These are phyloP conservation scores for Oryzias woworae DNA, from an alignment of 2,113 vertebrate genomes.

Conservation along the genomic window DNA sequence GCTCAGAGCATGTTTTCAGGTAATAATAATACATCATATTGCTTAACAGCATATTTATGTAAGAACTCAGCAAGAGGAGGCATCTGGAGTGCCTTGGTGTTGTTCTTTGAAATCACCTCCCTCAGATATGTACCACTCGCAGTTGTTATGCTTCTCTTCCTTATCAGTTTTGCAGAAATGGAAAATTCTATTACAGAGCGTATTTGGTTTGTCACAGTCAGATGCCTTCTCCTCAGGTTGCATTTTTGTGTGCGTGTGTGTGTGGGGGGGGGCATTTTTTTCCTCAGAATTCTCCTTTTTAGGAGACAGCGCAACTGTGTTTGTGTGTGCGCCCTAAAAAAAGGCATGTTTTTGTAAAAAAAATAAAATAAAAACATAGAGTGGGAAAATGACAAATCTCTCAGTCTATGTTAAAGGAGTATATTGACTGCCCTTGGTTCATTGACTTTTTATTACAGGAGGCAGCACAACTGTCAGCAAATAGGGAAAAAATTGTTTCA, in stretches of 20 bases:
- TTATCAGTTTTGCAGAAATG: conserved; percentile 70
- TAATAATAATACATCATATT: conserved; percentile 76
- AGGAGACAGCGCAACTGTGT: conserved; percentile 32
- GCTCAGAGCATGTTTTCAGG: conserved; percentile 75
- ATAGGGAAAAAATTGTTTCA: conserved; percentile 76
- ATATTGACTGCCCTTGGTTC: conserved; percentile 85
- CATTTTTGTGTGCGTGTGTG: conserved; percentile 16
- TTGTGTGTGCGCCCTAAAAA: conserved; percentile 41
- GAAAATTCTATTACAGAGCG: conserved; percentile 70
- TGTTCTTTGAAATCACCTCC: conserved; percentile 72
- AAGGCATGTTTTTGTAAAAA: conserved; percentile 59
- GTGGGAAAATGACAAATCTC: conserved; percentile 69
- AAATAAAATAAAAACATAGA: conserved; percentile 52
- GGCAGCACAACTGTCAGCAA: conserved; percentile 81
- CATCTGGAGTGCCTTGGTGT: conserved; percentile 54
- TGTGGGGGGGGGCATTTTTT: conserved; percentile 41
- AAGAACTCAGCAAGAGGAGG: conserved; percentile 60
- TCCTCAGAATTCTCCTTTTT: conserved; percentile 55
- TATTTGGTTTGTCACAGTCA: conserved; percentile 74
- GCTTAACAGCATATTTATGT: conserved; percentile 72
- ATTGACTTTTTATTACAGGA: conserved; percentile 92
- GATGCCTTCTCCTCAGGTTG: conserved; percentile 66
- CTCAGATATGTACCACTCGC: conserved; percentile 66
- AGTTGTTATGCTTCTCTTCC: conserved; percentile 67
- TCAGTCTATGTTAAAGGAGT: conserved; percentile 79